A percentile compares a stretch with the other conserved stretches of the same genome.
phyloP scores from a whole-genome alignment of 2,888 invertebrate genomes.

The Zaprionus obscuricornis region DNA sequence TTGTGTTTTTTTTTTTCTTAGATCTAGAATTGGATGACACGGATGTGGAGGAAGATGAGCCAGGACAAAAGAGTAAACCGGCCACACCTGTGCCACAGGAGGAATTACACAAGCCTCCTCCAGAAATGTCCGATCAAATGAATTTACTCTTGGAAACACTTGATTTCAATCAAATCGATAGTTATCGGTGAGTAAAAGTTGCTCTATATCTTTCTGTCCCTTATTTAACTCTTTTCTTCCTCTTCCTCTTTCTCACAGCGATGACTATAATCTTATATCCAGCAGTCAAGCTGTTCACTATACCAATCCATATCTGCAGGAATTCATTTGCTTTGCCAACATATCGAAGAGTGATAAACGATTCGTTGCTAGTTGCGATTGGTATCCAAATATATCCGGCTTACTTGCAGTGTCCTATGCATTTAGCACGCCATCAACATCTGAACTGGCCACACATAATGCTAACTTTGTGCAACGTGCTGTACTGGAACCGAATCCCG shows the following conservation, averaged over 20 bases:
- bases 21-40: conserved; percentile 69
- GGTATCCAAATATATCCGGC: conserved; percentile 90
- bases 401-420: conserved; percentile 88
- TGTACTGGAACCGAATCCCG: conserved; percentile 87
- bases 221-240: too few species aligned
- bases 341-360: conserved; percentile 87
- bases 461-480: conserved; percentile 85
- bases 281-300: conserved; percentile 68
- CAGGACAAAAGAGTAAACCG: conserved; percentile 19
- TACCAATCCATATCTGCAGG: conserved; percentile 78
- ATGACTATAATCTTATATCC: conserved; percentile 81
- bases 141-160: conserved; percentile 77
- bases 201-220: too few species aligned
- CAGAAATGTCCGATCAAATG: conserved; percentile 78
- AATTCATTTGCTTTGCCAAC: conserved; percentile 87
- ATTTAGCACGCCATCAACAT: conserved; percentile 84
- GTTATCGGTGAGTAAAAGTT: conserved; percentile 78
- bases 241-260: conserved; percentile 50
- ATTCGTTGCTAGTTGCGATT: conserved; percentile 87
- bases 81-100: conserved; percentile 32
- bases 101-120: conserved; percentile 52
- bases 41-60: conserved; percentile 68
- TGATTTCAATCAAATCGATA: conserved; percentile 83
- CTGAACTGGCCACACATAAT: conserved; percentile 63
- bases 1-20: not conserved